phyloP scores from a whole-genome alignment of 2,113 vertebrate genomes.

The Sardina pilchardus region DNA sequence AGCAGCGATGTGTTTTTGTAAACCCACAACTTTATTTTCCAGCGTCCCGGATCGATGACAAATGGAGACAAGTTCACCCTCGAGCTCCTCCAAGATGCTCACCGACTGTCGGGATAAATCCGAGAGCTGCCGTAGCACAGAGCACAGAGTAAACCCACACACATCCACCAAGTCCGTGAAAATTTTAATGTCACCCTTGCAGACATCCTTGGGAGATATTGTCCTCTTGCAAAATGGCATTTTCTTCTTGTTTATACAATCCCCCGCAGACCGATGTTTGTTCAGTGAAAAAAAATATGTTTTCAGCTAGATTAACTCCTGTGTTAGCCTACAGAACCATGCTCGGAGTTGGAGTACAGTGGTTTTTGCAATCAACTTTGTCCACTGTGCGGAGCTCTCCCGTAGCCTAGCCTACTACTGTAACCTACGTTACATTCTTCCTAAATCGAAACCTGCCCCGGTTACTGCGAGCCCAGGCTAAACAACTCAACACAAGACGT shows the following conservation, averaged over 20 bases:
- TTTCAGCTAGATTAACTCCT: constrained; percentile 46
- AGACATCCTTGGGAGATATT: constrained; percentile 70
- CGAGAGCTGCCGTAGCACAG: constrained; percentile 73
- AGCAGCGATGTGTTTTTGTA: constrained; percentile 67
- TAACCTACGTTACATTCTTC: constrained; percentile 25
- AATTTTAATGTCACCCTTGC: constrained; percentile 54
- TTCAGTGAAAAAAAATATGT: constrained; percentile 25
- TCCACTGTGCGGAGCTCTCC: constrained; percentile 54
- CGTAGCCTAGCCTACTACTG: constrained; percentile 13
- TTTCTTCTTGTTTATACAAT: constrained; percentile 16
- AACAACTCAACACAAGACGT: constrained; percentile 18
- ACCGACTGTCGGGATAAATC: constrained; percentile 75
- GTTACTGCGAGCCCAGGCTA: constrained; percentile 31
- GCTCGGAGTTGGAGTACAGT: constrained; percentile 55
- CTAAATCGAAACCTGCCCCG: constrained; percentile 37
- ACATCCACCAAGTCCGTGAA: constrained; percentile 71
- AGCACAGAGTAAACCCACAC: constrained; percentile 67
- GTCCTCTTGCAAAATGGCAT: constrained; percentile 78
- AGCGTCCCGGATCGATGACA: constrained; percentile 70
- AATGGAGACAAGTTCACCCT: constrained; percentile 69
- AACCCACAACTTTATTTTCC: constrained; percentile 65
- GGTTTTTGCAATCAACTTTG: constrained; percentile 41
- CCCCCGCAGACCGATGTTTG: not conserved
- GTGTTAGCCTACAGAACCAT: constrained; percentile 46
- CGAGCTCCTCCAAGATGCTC: constrained; percentile 76